phyloP scores from a whole-genome alignment of 2,888 invertebrate species.

The Pardosa pseudoannulata region DNA sequence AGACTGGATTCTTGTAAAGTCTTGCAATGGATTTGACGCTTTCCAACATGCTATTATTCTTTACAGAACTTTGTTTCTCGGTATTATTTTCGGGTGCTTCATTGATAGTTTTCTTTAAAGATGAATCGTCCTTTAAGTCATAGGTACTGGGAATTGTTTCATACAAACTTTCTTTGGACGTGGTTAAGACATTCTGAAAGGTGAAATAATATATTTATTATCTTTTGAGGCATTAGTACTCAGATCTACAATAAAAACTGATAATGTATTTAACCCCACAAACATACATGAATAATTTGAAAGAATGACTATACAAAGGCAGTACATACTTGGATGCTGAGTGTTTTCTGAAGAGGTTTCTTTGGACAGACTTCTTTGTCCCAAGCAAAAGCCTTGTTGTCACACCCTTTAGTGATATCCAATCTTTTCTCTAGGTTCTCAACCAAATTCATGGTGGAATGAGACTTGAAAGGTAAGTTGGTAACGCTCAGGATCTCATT shows the following conservation, averaged over 20 bases:
- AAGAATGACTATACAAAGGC: too few relatives aligned
- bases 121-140: conserved; percentile 8
- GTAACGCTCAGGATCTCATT: conserved; percentile 31
- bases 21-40: conserved; percentile 26
- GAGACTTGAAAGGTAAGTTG: conserved; percentile 22
- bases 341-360: conserved; percentile 35
- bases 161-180: conserved; percentile 54
- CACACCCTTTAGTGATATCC: conserved; percentile 24
- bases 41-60: conserved; percentile 15
- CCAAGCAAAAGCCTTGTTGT: conserved; percentile 38
- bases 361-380: conserved; percentile 34
- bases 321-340: conserved; percentile 45
- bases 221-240: too few relatives aligned
- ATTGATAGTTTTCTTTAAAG: conserved; percentile 9
- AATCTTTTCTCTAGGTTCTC: conserved; percentile 46
- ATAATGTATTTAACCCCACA: too few relatives aligned
- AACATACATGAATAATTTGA: not conserved
- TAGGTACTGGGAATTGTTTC: conserved; percentile 3
- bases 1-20: conserved; percentile 53
- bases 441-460: conserved; percentile 45
- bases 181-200: conserved; percentile 50
- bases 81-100: not conserved
- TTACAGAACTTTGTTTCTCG: too few relatives aligned
- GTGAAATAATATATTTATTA: not conserved
- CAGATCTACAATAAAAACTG: too few relatives aligned